Evolutionary conservation across 2,888 invertebrate genomes (phyloP), one percentile per base, ranked within the genome.

Genomic region (Netelia inedita): DNA sequence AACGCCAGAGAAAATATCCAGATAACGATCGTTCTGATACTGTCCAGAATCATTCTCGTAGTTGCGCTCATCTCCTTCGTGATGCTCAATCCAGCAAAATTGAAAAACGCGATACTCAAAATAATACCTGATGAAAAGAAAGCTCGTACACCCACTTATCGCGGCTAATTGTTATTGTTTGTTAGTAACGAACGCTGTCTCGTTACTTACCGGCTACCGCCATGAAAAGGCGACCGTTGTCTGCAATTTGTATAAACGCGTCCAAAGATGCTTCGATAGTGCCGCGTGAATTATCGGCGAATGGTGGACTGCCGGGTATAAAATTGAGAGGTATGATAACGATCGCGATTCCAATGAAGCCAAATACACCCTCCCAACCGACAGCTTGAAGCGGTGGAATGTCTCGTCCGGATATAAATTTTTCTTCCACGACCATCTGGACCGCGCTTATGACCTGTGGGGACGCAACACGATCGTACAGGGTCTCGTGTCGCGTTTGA

Each of bases 401-500:
- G 94, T 98, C 97, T 89, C 96, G 95, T 71, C 97, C 96, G 82
- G 96, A 95, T 0, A 99, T 96, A 93, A 96, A 98, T 94, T 98
- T 98, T 93, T 99, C 99, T 94, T 99, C 99, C 86, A 98, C 96
- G 0, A 99, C 98, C 97, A 99, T 98, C 94, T 99, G 98, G 79
- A 96, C 95, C 0, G 98, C 97, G 19, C 97, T 96, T 87, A 99
- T 96, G 68, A 99, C 96, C 94, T 96, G 95, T 90, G 89, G 6
- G 35, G 6, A 6, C 35, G 35, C 5, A 35, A 35, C 6, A 35
- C 3, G 1, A 35, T 35, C 35, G 35, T 6, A 5, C 2, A 23
- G 5, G 5, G 6, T 35, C 28, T 28, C 28, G 28, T 28, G 28
- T 5, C 28, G 28, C 5, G 5, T 28, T 5, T 28, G 5, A 5